These are phyloP conservation scores for Poeciliopsis gracilis DNA, from an alignment of 2,797 vertebrate genomes.

Conservation along the genomic window DNA sequence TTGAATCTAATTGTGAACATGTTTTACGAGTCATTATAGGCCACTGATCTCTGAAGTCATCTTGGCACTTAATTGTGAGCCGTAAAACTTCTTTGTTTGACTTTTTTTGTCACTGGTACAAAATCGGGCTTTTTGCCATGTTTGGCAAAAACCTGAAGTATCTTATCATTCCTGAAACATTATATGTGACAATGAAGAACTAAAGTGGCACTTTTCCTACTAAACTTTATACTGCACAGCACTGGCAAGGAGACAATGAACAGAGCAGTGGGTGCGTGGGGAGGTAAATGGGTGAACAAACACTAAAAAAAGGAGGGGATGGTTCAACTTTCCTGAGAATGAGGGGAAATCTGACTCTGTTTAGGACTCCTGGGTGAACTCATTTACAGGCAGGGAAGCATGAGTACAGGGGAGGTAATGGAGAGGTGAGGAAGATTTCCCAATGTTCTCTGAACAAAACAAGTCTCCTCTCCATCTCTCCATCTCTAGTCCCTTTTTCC, in stretches of 20 bases:
- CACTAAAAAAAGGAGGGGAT: constrained; percentile 36
- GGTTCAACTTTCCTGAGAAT: constrained; percentile 60
- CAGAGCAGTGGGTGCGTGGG: constrained; percentile 49
- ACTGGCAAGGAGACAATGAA: constrained; percentile 36
- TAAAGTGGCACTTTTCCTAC: constrained; percentile 26
- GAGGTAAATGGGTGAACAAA: constrained; percentile 58
- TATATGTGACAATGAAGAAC: constrained; percentile 28
- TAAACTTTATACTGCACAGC: constrained; percentile 22
- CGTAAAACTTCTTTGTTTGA: constrained; percentile 29
- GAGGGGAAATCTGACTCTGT: constrained; percentile 64
- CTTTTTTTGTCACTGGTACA: constrained; percentile 4
- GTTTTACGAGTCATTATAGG: constrained; percentile 45
- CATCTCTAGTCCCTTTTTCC: constrained; percentile 14
- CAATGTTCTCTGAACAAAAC: constrained; percentile 44
- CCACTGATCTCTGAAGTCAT: constrained; percentile 44
- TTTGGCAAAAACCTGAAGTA: constrained; percentile 31
- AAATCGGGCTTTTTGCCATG: background rate
- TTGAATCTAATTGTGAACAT: constrained; percentile 47
- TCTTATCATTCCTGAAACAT: constrained; percentile 19
- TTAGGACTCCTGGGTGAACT: constrained; percentile 53
- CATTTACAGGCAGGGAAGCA: constrained; percentile 49
- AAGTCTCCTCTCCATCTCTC: constrained; percentile 22
- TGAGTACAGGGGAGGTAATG: constrained; percentile 35
- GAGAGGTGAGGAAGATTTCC: constrained; percentile 55
- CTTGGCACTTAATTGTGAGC: constrained; percentile 23